Conservation (phyloP, 1,140 invertebrate species). For the Phocides pigmalion region DNA sequence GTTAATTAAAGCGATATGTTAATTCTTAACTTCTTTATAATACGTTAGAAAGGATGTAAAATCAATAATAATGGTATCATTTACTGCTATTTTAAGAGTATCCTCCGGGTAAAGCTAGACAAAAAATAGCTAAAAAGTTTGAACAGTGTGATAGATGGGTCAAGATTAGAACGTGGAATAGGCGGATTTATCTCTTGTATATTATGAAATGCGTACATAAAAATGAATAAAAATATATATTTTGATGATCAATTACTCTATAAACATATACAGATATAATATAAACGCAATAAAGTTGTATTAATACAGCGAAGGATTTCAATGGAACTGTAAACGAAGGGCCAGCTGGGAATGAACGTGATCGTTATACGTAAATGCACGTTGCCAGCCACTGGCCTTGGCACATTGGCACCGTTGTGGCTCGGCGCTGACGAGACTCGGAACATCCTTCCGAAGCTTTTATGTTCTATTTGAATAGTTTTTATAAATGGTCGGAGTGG, state of each 20-base stretch:
- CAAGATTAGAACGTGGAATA: no score
- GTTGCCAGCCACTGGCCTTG: slow-evolving; percentile 39
- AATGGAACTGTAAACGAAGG: slow-evolving; percentile 15
- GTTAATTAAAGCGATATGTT: no score
- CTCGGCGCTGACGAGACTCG: slow-evolving; percentile 21
- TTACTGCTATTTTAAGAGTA: no score
- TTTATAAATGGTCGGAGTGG: slow-evolving; percentile 31
- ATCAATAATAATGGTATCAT: no score
- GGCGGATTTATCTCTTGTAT: no score
- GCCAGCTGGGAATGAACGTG: slow-evolving; percentile 38
- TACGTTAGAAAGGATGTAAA: no score
- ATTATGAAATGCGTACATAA: no score
- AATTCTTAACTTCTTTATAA: no score
- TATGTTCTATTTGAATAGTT: slow-evolving; percentile 19
- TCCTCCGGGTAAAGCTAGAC: no score
- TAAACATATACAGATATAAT: not conserved
- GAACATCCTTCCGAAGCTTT: slow-evolving; percentile 34
- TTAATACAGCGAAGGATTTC: slow-evolving; percentile 16
- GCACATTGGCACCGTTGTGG: slow-evolving; percentile 42
- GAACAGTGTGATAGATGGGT: no score
- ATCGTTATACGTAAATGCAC: slow-evolving; percentile 47
- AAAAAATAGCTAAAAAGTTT: no score
- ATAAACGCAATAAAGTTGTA: slow-evolving; percentile 33
- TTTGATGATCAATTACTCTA: not conserved
- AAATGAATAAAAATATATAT: no score